Evolutionary conservation across 2,113 vertebrate species (phyloP), one percentile per base, ranked within the genome.

Genomic region (Lophochroa leadbeateri): DNA sequence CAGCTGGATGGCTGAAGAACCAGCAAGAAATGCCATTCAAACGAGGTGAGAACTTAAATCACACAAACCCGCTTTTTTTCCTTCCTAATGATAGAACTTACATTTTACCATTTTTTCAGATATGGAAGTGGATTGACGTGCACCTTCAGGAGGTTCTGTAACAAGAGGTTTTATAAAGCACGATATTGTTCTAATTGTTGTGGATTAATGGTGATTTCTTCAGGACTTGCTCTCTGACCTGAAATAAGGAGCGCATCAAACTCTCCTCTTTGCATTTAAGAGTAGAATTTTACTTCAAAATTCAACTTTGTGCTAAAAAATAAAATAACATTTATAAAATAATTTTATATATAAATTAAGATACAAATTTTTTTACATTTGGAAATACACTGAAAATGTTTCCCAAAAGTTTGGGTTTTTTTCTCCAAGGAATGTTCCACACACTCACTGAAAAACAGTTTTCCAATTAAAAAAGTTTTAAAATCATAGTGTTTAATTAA

Each of bases 351-450:
- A 47, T 52, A 53, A 44, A 17, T 44, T 39, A 39, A 39, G 9
- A 44, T 44, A 44, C 7, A 37, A 37, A 37, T 41, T 64, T 13
- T 79, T 82, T 67, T 41, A 3, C 12, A 9, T 10, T 8, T 24
- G 55, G 6, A 84, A 74, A 74, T 9, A 37, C n/a, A 39, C 5
- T 28, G 28, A 29, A 91, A 70, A 64, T 3, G 1, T 57, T 93
- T 69, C 24, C 37, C 9, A 15, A 58, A 71, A 28, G 8, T 44
- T n/a, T 10, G 3, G 0, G 1, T 5, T 19, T 4, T 6, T 63
- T 79, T 28, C 33, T 28, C 29, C 39, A 43, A 44, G 13, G 28
- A 75, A 37, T 33, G 47, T 16, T 63, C 24, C 24, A 82, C 16
- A 47, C 7, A 49, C 7, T 20, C 28, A 35, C 24, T 33, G 53